Conservation (phyloP, 2,113 vertebrate genomes). For the Anas platyrhynchos region DNA sequence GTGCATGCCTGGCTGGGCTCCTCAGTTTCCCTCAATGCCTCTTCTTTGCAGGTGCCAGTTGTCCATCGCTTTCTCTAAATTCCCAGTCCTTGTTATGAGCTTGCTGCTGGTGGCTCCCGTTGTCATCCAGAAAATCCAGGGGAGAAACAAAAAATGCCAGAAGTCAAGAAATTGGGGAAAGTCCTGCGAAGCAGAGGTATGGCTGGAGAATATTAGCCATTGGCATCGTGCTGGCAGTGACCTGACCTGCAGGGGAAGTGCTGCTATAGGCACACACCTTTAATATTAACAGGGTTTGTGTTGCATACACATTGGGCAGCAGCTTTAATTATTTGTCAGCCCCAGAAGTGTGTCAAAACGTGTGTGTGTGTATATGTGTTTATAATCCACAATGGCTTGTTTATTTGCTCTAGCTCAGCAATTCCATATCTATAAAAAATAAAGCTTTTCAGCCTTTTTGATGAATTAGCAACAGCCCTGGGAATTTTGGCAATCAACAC, state of each 20-base stretch:
- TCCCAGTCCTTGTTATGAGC: not conserved
- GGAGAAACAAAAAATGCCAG: not conserved
- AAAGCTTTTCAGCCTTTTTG: not conserved
- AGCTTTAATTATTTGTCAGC: not conserved
- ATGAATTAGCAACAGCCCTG: not conserved
- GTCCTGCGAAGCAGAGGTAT: not conserved
- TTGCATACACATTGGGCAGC: fast-evolving
- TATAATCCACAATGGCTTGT: not conserved
- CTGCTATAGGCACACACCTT: not conserved
- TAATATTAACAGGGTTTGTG: fast-evolving
- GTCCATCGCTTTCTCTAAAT: not conserved
- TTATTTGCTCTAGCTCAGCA: not conserved
- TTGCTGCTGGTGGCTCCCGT: not conserved
- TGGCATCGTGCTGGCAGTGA: not conserved
- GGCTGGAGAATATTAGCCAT: not conserved
- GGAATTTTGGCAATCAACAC: not conserved
- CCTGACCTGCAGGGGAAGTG: not conserved
- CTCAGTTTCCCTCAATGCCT: not conserved
- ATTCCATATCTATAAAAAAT: not conserved
- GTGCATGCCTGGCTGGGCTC: not conserved
- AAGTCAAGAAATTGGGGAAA: not conserved
- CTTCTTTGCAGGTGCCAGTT: fast-evolving
- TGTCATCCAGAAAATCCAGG: fast-evolving
- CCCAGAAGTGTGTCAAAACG: not conserved
- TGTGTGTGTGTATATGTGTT: no score